These are phyloP conservation scores for Drosophila nigritarsus DNA, from an alignment of 2,888 invertebrate genomes.

Conservation along the genomic window DNA sequence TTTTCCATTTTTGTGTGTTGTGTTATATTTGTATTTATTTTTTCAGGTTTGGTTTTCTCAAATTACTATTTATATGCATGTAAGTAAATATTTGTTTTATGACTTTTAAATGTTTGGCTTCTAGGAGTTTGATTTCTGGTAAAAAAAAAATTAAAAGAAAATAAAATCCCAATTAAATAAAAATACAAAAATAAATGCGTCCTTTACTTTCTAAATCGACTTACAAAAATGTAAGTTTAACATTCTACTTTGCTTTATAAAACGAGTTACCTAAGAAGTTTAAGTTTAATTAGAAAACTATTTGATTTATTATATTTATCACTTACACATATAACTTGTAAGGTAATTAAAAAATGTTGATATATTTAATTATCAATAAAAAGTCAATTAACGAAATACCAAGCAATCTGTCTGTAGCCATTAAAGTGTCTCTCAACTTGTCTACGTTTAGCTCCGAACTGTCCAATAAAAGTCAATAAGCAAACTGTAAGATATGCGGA, in stretches of 20 bases:
- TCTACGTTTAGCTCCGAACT: conserved; percentile 35
- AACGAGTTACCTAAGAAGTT: neutral
- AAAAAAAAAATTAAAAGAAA: neutral
- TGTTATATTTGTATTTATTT: conserved; percentile 12
- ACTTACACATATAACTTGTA: neutral
- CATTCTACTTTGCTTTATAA: too few relatives aligned
- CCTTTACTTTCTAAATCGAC: neutral
- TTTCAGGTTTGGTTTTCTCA: neutral
- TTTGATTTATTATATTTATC: neutral
- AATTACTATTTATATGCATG: conserved; percentile 1
- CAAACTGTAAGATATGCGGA: conserved; percentile 68
- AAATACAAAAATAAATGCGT: neutral
- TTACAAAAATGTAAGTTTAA: too few relatives aligned
- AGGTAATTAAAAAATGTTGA: neutral
- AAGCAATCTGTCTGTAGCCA: neutral
- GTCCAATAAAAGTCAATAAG: conserved; percentile 80
- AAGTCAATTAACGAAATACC: conserved; percentile 9
- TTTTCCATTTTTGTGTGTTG: neutral
- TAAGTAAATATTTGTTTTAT: conserved; percentile 29
- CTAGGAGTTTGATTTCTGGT: neutral
- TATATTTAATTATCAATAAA: conserved; percentile 10
- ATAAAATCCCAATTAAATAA: neutral
- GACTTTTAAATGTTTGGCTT: conserved; percentile 8
- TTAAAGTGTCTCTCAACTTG: conserved; percentile 17
- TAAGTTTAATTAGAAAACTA: neutral